phyloP scores from a whole-genome alignment of 2,888 invertebrate species.

The Drosophila paramelanica region DNA sequence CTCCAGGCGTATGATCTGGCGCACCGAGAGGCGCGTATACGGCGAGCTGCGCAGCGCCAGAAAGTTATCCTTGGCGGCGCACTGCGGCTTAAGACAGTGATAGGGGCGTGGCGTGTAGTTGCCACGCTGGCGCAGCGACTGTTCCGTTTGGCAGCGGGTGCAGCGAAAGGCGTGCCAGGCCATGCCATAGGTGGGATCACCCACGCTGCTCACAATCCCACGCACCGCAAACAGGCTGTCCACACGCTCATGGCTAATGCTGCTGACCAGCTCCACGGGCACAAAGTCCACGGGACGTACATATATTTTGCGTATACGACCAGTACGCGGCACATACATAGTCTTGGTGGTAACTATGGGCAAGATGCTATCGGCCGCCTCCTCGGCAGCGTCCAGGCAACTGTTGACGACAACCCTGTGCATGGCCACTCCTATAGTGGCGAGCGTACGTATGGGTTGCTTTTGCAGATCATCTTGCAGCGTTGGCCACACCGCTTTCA shows the following conservation, averaged over 20 bases:
- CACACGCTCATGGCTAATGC: conserved; percentile 84
- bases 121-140: conserved; percentile 87
- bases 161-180: conserved; percentile 89
- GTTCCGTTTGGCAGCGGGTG: conserved; percentile 84
- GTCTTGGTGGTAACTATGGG: conserved; percentile 14
- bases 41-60: conserved; percentile 88
- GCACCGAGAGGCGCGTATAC: conserved; percentile 90
- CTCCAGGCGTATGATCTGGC: conserved; percentile 93
- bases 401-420: conserved; percentile 66
- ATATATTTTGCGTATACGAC: conserved; percentile 80
- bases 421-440: conserved; percentile 91
- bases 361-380: conserved; percentile 23
- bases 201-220: conserved; percentile 94
- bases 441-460: conserved; percentile 89
- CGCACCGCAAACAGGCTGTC: conserved; percentile 91
- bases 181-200: conserved; percentile 90
- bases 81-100: conserved; percentile 68
- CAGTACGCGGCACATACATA: conserved; percentile 56
- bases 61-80: conserved; percentile 85
- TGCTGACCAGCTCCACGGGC: conserved; percentile 86
- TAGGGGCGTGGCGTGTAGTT: conserved; percentile 60
- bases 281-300: conserved; percentile 88
- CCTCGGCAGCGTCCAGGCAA: conserved; percentile 44
- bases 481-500: conserved; percentile 88
- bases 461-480: conserved; percentile 88